These are phyloP conservation scores for Herpetotheres cachinnans DNA, from an alignment of 2,113 vertebrate species.

Conservation along the genomic window DNA sequence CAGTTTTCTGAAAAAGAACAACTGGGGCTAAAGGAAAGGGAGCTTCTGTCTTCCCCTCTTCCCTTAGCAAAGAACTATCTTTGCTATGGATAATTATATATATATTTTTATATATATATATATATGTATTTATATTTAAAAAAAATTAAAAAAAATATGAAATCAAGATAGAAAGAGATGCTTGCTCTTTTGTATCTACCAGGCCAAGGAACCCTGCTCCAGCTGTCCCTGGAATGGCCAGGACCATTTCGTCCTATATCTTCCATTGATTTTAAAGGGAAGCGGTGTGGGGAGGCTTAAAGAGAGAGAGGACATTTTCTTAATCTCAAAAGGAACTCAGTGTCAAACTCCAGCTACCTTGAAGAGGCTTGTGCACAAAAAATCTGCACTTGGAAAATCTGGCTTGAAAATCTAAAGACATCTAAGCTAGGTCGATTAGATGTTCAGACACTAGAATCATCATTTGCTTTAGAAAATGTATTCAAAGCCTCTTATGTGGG, in stretches of 20 bases:
- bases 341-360: not conserved
- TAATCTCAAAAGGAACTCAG: not conserved
- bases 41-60: not conserved
- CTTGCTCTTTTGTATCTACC: not conserved
- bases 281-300: not conserved
- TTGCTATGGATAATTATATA: not conserved
- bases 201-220: not conserved
- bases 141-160: no score
- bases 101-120: no score
- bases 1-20: not conserved
- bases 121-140: no score
- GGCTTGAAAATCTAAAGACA: not conserved
- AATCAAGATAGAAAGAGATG: not conserved
- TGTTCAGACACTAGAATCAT: not conserved
- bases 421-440: not conserved
- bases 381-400: not conserved
- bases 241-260: not conserved
- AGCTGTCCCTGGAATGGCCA: not conserved
- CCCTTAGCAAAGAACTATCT: not conserved
- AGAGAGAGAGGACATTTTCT: not conserved
- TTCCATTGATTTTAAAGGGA: not conserved
- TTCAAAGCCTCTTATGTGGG: not conserved
- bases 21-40: not conserved
- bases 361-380: not conserved
- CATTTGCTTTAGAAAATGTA: not conserved